phyloP scores from a whole-genome alignment of 2,797 vertebrate species.

The Sebastes dallii region DNA sequence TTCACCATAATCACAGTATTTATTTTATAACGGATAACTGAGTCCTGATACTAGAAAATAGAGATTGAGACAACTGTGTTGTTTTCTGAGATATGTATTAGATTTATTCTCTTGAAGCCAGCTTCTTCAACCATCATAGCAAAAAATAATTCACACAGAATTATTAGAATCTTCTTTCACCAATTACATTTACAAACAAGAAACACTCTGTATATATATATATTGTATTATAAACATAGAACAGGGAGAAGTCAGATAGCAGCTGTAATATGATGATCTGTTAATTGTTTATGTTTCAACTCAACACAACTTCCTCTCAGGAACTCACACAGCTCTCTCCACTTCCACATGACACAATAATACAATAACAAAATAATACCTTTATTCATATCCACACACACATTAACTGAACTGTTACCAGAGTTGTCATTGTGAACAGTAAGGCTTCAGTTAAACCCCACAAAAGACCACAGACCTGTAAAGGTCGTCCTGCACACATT shows the following conservation, averaged over 20 bases:
- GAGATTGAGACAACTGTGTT: not conserved
- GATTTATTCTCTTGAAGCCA: conserved; percentile 73
- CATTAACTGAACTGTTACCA: conserved; percentile 1
- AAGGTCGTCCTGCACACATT: conserved; percentile 25
- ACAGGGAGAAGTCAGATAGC: conserved; percentile 34
- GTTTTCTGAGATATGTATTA: conserved; percentile 57
- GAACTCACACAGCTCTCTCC: not conserved
- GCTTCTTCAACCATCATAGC: conserved; percentile 66
- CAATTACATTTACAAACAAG: conserved; percentile 27
- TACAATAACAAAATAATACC: conserved; percentile 23
- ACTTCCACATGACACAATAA: conserved; percentile 1
- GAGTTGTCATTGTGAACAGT: conserved; percentile 38
- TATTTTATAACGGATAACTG: too few species aligned
- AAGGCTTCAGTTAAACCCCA: conserved; percentile 36
- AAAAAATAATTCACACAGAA: conserved; percentile 41
- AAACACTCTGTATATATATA: not conserved
- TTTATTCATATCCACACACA: conserved; percentile 12
- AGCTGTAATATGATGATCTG: conserved; percentile 14
- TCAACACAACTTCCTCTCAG: conserved; percentile 19
- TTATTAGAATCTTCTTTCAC: conserved; percentile 20
- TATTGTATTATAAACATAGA: not conserved
- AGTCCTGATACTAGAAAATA: not conserved
- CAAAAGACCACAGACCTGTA: not conserved
- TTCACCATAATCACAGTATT: not conserved
- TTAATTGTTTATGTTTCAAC: conserved; percentile 5